A percentile compares a stretch with the other conserved stretches of the same genome.
phyloP scores from a whole-genome alignment of 2,888 invertebrate species.

The Orthonevra nobilis region DNA sequence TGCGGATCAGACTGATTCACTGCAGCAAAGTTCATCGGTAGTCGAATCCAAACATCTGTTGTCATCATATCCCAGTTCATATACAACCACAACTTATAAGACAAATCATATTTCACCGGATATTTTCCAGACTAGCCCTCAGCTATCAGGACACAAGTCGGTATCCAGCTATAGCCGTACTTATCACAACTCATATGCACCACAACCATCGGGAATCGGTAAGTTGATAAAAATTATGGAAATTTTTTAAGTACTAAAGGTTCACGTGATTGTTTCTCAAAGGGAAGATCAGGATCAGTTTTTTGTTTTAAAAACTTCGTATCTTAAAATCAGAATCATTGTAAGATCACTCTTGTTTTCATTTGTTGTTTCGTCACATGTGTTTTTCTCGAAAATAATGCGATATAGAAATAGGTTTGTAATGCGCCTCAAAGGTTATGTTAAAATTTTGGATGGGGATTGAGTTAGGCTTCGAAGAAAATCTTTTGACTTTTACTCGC shows the following conservation, averaged over 20 bases:
- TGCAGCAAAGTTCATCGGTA: conserved; percentile 19
- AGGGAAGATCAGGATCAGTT: too few species aligned
- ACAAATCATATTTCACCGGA: conserved; percentile 48
- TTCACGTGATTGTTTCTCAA: too few species aligned
- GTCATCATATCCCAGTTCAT: conserved; percentile 17
- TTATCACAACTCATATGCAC: conserved; percentile 71
- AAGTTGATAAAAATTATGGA: neutral
- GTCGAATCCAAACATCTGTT: conserved; percentile 16
- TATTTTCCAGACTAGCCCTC: conserved; percentile 20
- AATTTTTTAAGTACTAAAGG: neutral
- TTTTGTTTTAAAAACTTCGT: too few species aligned
- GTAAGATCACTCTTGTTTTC: too few species aligned
- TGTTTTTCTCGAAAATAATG: too few species aligned
- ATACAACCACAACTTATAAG: conserved; percentile 48
- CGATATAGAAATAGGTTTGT: too few species aligned
- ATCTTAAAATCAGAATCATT: too few species aligned
- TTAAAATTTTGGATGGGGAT: too few species aligned
- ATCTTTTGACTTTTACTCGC: too few species aligned
- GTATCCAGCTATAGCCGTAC: conserved; percentile 48
- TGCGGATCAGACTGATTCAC: neutral
- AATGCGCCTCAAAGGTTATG: too few species aligned
- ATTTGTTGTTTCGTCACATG: too few species aligned
- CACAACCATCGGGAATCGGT: conserved; percentile 72
- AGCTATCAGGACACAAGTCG: conserved; percentile 32
- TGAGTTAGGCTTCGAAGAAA: too few species aligned